Evolutionary conservation across 2,113 vertebrate species (phyloP), one percentile per base, ranked within the genome.

Genomic region (Pteronura brasiliensis): DNA sequence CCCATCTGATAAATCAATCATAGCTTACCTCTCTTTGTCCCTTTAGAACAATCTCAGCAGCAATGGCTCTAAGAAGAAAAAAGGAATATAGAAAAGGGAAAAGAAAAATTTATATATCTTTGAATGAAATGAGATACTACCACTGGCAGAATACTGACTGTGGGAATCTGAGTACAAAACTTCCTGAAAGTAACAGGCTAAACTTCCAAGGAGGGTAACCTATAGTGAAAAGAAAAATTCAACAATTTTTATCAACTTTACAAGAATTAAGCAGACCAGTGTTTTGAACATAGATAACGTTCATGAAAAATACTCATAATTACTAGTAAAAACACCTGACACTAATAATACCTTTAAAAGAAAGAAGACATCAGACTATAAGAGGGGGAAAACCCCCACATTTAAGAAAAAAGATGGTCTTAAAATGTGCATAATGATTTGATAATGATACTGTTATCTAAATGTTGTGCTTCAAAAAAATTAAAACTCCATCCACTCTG

Each of bases 21-120:
- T 97, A 80, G 99, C 99, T 99, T 99, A 99, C 99, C 99, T 99
- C 99, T 96, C 98, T 99, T 81, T 98, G 99, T 98, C 99, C 99
- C 98, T 99, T 99, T 89, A 99, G 98, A 99, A 99, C 99, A 98
- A 97, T 99, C 98, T 99, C 99, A 98, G 99, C 99, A 95, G 99
- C 99, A 97, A 99, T 99, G 96, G 99, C 99, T 99, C 99, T 99
- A 99, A 98, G 98, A 87, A 98, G 97, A 99, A 88, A 93, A 98
- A 99, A 98, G 99, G 98, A 99, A 99, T 98, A 99, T 98, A 98
- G 96, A 98, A 96, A 98, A 98, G 91, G 97, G 82, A 85, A 93
- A 98, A 96, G 93, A 97, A 86, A 99, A 96, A 98, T 97, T 97
- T 97, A 99, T 97, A 98, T 98, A 98, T 98, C 98, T 98, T 97